phyloP scores from a whole-genome alignment of 1,140 invertebrate species.

The Neotoxoptera formosana region DNA sequence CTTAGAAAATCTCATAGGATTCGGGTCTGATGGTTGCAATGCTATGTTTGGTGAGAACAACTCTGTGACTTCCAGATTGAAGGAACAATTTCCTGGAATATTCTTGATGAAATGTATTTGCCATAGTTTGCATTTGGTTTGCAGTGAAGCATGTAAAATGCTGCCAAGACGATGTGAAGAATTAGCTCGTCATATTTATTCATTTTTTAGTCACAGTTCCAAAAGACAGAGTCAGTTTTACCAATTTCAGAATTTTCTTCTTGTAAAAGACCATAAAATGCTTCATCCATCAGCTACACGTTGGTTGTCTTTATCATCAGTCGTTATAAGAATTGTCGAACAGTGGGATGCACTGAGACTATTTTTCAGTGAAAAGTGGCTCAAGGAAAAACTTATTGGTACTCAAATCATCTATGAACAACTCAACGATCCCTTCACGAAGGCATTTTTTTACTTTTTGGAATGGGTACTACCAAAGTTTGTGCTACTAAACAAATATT shows the following conservation, averaged over 20 bases:
- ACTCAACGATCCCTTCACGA: neutral
- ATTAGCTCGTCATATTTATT: neutral
- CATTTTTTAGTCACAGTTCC: neutral
- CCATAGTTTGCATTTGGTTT: conserved; percentile 23
- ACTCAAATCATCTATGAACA: neutral
- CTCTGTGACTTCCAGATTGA: neutral
- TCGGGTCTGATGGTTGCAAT: neutral
- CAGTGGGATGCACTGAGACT: neutral
- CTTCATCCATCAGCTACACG: neutral
- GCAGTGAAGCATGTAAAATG: conserved; percentile 63
- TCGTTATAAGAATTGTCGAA: neutral
- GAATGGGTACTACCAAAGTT: conserved; percentile 36
- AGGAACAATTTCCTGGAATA: neutral
- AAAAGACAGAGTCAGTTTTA: neutral
- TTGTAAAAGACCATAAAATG: neutral
- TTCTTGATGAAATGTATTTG: neutral
- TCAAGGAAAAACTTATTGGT: neutral
- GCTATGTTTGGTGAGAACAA: neutral
- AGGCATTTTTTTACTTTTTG: conserved; percentile 20
- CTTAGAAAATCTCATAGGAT: conserved; percentile 60
- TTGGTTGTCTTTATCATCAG: neutral
- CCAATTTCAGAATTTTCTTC: neutral
- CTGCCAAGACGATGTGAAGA: conserved; percentile 62
- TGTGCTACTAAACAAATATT: neutral
- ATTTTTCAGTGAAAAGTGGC: neutral